phyloP scores from a whole-genome alignment of 2,113 vertebrate species.

The Pelusios castaneus region DNA sequence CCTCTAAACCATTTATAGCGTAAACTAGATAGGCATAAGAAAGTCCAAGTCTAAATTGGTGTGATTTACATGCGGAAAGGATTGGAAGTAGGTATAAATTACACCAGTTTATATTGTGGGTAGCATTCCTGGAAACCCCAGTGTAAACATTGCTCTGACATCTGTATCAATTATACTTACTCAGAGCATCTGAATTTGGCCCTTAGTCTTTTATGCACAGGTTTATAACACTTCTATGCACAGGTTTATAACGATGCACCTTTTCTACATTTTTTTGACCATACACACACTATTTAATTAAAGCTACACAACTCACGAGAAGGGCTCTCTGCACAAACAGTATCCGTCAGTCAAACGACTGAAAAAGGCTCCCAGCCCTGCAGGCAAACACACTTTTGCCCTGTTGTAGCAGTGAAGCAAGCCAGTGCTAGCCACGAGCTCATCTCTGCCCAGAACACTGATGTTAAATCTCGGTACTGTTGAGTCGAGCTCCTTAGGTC shows the following conservation, averaged over 20 bases:
- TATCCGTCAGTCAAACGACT: background rate
- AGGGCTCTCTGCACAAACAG: accelerated
- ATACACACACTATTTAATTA: accelerated
- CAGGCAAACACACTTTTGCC: accelerated
- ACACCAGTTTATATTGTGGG: background rate
- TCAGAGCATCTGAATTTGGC: background rate
- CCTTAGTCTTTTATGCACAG: background rate
- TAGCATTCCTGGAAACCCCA: background rate
- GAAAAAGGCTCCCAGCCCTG: background rate
- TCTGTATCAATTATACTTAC: background rate
- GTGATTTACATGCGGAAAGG: background rate
- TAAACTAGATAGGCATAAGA: background rate
- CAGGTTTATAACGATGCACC: background rate
- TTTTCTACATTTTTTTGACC: background rate
- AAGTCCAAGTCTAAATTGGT: background rate
- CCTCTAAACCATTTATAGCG: background rate
- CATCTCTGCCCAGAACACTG: accelerated
- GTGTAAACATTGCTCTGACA: background rate
- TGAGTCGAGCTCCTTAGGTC: background rate
- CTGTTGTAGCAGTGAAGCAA: accelerated
- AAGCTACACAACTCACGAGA: accelerated
- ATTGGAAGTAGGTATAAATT: background rate
- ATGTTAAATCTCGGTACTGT: background rate
- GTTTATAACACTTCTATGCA: background rate
- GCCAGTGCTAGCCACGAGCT: background rate